Evolutionary conservation across 2,113 vertebrate species (phyloP), one percentile per base, ranked within the genome.

Genomic region (Phyllostomus hastatus): DNA sequence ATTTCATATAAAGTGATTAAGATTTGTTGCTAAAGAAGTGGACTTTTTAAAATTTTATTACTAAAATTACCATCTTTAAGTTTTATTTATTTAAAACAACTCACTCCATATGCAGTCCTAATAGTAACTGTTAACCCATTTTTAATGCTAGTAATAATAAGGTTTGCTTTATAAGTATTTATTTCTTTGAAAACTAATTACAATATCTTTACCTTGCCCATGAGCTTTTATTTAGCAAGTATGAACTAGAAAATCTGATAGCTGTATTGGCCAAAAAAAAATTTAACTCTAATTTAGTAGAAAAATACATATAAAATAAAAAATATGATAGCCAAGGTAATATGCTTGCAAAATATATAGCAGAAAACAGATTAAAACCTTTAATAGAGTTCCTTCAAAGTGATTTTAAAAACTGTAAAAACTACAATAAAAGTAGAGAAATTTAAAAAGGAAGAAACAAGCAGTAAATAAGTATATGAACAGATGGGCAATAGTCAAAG

Each of bases 61-160:
- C 15, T 88, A 75, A 96, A 80, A n/a, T 70, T 90, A 79, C 76
- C 64, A 86, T 64, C 46, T 87, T 46, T 80, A 93, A 75, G 12
- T 78, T 85, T 94, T 57, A 81, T 35, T 73, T 85, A 48, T 86
- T 28, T 38, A 91, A 64, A 94, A 88, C 31, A 93, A 91, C 24
- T 91, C 48, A 79, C 50, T 73, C 12, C 19, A 50, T 48, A 35
- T 66, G 17, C 6, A 75, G 84, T 80, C 31, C 66, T 93, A 16
- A 41, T 17, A 57, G 8, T 93, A 35, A 95, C 46, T 41, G n/a
- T 64, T 83, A 61, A 38, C 12, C 33, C 43, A 67, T 38, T 70
- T 70, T 75, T 89, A 97, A 81, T 91, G 20, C 35, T 69, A 67
- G 4, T 66, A 70, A 52, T 83, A 88, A 81, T 82, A 83, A 38